A percentile compares a stretch with the other conserved stretches of the same genome.
Evolutionary conservation across 1,140 invertebrate species (phyloP).

Genomic region (Drosophila quadrilineata): DNA sequence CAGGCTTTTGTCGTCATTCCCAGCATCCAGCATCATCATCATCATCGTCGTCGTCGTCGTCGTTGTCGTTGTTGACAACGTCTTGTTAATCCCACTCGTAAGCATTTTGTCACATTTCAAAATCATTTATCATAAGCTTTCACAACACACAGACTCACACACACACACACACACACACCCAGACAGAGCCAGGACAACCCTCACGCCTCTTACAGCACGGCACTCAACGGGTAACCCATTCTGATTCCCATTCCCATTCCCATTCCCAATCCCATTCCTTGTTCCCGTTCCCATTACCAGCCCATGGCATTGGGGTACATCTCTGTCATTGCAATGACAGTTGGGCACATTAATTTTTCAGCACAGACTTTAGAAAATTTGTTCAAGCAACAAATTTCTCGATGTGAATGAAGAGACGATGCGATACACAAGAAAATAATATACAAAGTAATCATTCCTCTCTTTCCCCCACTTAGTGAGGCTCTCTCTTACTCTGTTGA

Average conservation of each 20-base stretch:
- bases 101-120: conserved; percentile 79
- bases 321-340: conserved; percentile 75
- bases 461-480: neutral
- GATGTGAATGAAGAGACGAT: conserved; percentile 21
- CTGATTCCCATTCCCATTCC: neutral
- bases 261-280: conserved; percentile 2
- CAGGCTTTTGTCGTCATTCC: conserved; percentile 17
- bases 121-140: conserved; percentile 79
- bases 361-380: conserved; percentile 73
- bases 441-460: conserved; percentile 52
- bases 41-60: conserved; percentile 22
- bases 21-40: conserved; percentile 23
- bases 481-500: conserved; percentile 19
- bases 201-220: conserved; percentile 36
- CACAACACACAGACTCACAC: conserved; percentile 47
- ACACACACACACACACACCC: neutral
- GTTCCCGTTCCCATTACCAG: conserved; percentile 25
- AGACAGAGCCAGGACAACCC: conserved; percentile 29
- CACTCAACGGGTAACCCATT: neutral
- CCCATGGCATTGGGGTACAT: conserved; percentile 43
- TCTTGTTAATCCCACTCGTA: conserved; percentile 73
- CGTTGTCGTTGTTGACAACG: conserved; percentile 16
- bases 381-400: conserved; percentile 66
- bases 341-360: conserved; percentile 78
- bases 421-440: conserved; percentile 45